phyloP scores from a whole-genome alignment of 1,140 invertebrate genomes.

The Platyura marginata region DNA sequence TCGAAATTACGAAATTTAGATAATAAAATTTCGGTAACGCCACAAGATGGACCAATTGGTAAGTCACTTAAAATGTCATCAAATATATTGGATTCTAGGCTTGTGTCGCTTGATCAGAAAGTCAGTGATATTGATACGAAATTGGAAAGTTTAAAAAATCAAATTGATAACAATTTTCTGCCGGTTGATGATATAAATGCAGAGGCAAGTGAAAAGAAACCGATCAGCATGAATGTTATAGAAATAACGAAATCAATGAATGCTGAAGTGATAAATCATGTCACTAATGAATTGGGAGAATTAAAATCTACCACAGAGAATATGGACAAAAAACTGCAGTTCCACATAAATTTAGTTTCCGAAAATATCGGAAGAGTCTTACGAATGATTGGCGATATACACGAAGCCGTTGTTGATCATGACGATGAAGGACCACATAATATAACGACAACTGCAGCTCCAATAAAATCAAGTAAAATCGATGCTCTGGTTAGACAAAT shows the following conservation, averaged over 20 bases:
- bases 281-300: conserved; percentile 53
- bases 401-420: conserved; percentile 56
- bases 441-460: conserved; percentile 29
- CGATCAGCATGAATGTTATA: conserved; percentile 55
- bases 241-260: conserved; percentile 63
- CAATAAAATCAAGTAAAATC: conserved; percentile 48
- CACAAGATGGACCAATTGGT: conserved; percentile 9
- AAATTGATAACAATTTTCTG: conserved; percentile 62
- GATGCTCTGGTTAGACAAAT: conserved; percentile 59
- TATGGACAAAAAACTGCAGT: conserved; percentile 65
- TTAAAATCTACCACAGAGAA: conserved; percentile 51
- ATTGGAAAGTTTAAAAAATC: conserved; percentile 54
- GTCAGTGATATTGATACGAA: conserved; percentile 65
- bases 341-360: conserved; percentile 64
- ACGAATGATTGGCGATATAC: conserved; percentile 57
- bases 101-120: conserved; percentile 56
- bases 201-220: conserved; percentile 68
- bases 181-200: conserved; percentile 62
- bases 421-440: conserved; percentile 30
- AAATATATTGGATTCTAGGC: conserved; percentile 33
- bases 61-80: conserved; percentile 7
- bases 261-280: conserved; percentile 52
- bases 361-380: conserved; percentile 60
- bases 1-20: conserved; percentile 52
- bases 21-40: conserved; percentile 42